Percentiles rank a stretch among this genome's conserved stretches.
phyloP scores from a whole-genome alignment of 2,888 invertebrate genomes.

The Leptopterna dolabrata region DNA sequence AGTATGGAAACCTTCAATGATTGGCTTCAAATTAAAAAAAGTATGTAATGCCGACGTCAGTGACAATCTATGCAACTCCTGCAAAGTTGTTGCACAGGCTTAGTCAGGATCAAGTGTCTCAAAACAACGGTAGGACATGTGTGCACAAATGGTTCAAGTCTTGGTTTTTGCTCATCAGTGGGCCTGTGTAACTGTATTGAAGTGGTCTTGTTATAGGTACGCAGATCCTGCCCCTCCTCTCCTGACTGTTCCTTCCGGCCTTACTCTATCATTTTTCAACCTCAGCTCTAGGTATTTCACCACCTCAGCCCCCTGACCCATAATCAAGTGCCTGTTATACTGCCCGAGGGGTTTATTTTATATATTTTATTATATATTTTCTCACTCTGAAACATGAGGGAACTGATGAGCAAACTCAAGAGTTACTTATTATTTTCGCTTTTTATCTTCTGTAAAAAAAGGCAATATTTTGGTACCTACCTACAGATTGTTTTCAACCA shows the following conservation, averaged over 20 bases:
- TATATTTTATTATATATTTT: too few species aligned
- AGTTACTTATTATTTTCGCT: conserved; percentile 25
- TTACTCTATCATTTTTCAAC: too few species aligned
- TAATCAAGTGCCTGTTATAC: too few species aligned
- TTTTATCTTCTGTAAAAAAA: conserved; percentile 46
- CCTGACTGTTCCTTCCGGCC: not conserved
- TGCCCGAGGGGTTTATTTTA: too few species aligned
- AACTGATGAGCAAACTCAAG: not conserved
- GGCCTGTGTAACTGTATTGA: too few species aligned
- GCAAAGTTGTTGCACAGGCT: conserved; percentile 47
- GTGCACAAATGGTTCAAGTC: conserved; percentile 26
- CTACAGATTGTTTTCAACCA: conserved; percentile 45
- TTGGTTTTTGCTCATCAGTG: not conserved
- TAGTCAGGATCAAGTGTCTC: conserved; percentile 50
- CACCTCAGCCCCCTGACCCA: too few species aligned
- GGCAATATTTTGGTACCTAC: conserved; percentile 13
- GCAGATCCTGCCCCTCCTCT: too few species aligned
- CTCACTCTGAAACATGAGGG: not conserved
- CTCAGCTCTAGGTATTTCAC: too few species aligned
- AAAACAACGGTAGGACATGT: conserved; percentile 50
- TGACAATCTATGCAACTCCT: conserved; percentile 14
- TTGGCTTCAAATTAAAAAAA: too few species aligned
- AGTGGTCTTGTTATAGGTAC: too few species aligned
- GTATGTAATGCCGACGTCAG: too few species aligned
- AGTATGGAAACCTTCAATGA: too few species aligned